These are phyloP conservation scores for Alaudala cheleensis DNA, from an alignment of 2,113 vertebrate genomes.

Conservation along the genomic window DNA sequence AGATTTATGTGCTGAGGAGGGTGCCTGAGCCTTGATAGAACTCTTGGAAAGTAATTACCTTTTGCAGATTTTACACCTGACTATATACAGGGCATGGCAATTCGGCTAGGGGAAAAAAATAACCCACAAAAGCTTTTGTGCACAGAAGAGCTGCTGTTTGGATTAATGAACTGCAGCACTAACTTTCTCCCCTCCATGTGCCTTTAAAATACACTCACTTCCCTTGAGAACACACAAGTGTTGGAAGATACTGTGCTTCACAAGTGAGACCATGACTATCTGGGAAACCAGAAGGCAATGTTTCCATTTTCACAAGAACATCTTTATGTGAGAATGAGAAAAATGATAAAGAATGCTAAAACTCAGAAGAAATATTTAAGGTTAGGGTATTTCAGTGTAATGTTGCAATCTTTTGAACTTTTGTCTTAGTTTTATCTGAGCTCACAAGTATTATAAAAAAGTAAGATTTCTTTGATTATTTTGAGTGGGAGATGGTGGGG, in stretches of 20 bases:
- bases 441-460: background rate
- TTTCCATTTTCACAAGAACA: background rate
- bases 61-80: slow-evolving; percentile 33
- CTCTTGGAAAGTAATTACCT: slow-evolving; percentile 52
- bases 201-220: background rate
- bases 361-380: background rate
- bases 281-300: background rate
- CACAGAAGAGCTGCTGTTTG: background rate
- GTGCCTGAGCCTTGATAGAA: background rate
- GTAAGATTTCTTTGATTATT: background rate
- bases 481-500: background rate
- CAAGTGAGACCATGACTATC: background rate
- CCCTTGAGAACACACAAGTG: background rate
- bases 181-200: background rate
- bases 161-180: slow-evolving; percentile 31
- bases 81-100: background rate
- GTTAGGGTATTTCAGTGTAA: background rate
- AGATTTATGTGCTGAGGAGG: background rate
- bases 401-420: background rate
- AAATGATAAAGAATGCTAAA: background rate
- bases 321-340: background rate
- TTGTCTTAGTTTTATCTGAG: background rate
- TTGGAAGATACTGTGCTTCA: background rate
- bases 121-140: background rate
- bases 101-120: background rate